Evolutionary conservation across 2,797 vertebrate species (phyloP).

Genomic region (Tokudaia muenninki): DNA sequence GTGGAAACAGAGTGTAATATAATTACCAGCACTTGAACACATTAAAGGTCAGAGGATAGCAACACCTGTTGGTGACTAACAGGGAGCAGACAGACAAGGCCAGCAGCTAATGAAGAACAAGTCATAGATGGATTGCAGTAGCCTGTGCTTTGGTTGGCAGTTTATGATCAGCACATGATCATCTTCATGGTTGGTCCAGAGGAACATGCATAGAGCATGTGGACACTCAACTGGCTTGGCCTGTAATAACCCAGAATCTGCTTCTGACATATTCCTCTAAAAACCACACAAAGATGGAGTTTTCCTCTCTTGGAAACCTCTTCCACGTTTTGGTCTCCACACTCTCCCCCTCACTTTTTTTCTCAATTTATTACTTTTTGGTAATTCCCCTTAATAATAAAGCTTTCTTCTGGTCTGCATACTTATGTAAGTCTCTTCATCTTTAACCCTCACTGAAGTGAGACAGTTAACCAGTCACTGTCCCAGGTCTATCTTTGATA

Average conservation of each 20-base stretch:
- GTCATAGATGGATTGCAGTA: neutral
- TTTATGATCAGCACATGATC: neutral
- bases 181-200: neutral
- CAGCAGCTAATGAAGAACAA: neutral
- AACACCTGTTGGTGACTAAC: neutral
- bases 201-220: neutral
- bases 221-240: neutral
- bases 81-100: neutral
- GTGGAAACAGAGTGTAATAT: neutral
- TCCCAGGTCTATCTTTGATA: neutral
- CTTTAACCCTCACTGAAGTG: neutral
- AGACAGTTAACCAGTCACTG: too few species aligned
- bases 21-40: neutral
- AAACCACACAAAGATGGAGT: neutral
- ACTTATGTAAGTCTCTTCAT: neutral
- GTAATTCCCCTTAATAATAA: neutral
- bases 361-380: neutral
- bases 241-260: neutral
- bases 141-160: neutral
- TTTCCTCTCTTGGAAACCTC: neutral
- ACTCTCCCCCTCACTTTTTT: neutral
- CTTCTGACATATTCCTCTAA: neutral
- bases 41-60: too few species aligned
- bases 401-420: neutral
- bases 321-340: neutral